Evolutionary conservation across 2,797 vertebrate genomes (phyloP).

Genomic region (Siniperca obscura): DNA sequence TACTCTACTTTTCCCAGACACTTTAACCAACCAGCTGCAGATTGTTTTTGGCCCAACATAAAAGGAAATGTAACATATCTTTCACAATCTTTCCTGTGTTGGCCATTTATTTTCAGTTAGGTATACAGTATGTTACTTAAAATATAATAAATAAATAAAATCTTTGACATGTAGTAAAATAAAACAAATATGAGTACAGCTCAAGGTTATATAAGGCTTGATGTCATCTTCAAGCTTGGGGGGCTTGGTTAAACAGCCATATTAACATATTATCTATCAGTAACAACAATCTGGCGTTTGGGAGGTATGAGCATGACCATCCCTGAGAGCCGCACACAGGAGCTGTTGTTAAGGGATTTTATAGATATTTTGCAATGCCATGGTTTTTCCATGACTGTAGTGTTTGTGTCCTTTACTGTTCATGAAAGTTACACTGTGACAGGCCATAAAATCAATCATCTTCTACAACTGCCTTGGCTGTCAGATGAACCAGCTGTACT

Average conservation of each 20-base stretch:
- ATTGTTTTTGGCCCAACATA: not conserved
- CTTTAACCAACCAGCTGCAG: not conserved
- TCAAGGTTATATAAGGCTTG: not conserved
- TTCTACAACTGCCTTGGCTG: too few relatives aligned
- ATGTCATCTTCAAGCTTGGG: not conserved
- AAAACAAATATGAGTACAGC: not conserved
- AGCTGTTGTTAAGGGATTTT: too few relatives aligned
- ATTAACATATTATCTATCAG: not conserved
- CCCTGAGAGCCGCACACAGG: too few relatives aligned
- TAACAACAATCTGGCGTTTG: too few relatives aligned
- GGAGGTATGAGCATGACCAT: too few relatives aligned
- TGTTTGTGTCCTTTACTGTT: too few relatives aligned
- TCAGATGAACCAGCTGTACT: too few relatives aligned
- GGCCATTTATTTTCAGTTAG: not conserved
- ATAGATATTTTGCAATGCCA: too few relatives aligned
- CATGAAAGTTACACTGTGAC: too few relatives aligned
- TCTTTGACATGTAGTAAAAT: constrained; percentile 4
- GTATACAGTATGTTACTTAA: not conserved
- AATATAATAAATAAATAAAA: not conserved
- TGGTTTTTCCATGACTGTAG: too few relatives aligned
- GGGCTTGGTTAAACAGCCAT: not conserved
- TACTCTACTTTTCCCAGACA: not conserved
- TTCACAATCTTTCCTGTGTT: not conserved
- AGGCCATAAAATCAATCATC: too few relatives aligned
- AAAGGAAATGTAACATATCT: not conserved